Percentiles rank a stretch among this genome's conserved stretches.
These are phyloP conservation scores for Drosophila pachea DNA, from an alignment of 1,140 invertebrate species.

Conservation along the genomic window DNA sequence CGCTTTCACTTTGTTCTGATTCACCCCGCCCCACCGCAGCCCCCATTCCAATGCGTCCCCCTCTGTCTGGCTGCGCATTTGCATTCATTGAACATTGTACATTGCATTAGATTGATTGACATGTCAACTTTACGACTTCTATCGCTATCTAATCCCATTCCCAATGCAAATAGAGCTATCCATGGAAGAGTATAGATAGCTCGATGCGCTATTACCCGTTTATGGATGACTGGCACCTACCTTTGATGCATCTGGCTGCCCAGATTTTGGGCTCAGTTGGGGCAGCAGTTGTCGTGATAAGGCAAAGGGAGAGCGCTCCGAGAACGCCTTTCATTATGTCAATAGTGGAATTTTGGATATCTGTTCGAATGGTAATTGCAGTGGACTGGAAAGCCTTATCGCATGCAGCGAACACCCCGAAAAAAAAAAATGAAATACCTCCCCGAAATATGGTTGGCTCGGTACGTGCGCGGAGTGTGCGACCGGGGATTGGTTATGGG, in stretches of 20 bases:
- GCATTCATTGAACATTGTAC: too few relatives aligned
- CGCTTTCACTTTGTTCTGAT: too few relatives aligned
- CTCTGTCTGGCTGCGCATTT: too few relatives aligned
- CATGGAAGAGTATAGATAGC: background rate
- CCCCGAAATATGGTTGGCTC: background rate
- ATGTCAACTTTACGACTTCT: too few relatives aligned
- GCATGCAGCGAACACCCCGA: background rate
- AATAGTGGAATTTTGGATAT: conserved; percentile 36
- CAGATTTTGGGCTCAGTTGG: background rate
- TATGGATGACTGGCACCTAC: background rate
- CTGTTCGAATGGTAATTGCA: conserved; percentile 27
- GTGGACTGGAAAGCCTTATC: conserved; percentile 45
- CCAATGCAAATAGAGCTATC: too few relatives aligned
- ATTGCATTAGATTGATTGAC: too few relatives aligned
- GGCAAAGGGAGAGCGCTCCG: too few relatives aligned
- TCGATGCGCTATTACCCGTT: background rate
- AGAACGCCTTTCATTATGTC: conserved; percentile 56
- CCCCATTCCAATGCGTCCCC: too few relatives aligned
- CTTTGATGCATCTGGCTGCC: background rate
- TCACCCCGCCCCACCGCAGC: too few relatives aligned
- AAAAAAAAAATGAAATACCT: background rate
- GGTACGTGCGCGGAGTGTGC: conserved; percentile 47
- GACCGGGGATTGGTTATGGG: conserved; percentile 67
- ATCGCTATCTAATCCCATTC: too few relatives aligned
- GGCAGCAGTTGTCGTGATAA: background rate